Evolutionary conservation across 2,797 vertebrate species (phyloP).

Genomic region (Coreius guichenoti): DNA sequence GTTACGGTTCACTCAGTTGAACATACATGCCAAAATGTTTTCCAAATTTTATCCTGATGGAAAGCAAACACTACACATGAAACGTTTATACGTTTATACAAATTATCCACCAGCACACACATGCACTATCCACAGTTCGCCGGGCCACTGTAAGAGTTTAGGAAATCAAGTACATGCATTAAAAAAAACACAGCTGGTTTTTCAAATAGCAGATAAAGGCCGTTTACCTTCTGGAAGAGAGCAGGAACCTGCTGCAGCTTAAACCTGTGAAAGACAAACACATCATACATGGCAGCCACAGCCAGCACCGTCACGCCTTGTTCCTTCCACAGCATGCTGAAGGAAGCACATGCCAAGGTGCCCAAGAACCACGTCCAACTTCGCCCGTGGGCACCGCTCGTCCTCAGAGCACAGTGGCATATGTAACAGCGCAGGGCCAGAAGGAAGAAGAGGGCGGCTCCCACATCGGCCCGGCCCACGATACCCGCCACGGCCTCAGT

Average conservation of each 20-base stretch:
- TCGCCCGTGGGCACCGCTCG: constrained; percentile 39
- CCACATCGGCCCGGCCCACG: constrained; percentile 94
- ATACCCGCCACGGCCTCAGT: constrained; percentile 95
- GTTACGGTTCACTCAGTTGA: constrained; percentile 63
- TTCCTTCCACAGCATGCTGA: constrained; percentile 99
- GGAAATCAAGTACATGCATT: constrained; percentile 55
- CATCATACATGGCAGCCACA: constrained; percentile 89
- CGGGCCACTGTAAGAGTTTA: constrained; percentile 42
- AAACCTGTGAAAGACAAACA: constrained; percentile 91
- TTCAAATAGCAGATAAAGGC: background rate
- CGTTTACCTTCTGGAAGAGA: constrained; percentile 89
- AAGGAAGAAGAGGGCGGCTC: constrained; percentile 93
- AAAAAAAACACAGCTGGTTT: constrained; percentile 39
- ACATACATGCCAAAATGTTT: constrained; percentile 63
- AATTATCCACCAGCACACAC: constrained; percentile 32
- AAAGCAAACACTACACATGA: constrained; percentile 61
- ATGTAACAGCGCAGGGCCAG: constrained; percentile 92
- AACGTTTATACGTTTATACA: constrained; percentile 26
- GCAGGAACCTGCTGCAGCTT: constrained; percentile 86
- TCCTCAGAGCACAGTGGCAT: constrained; percentile 81
- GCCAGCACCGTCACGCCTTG: constrained; percentile 97
- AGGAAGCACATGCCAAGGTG: constrained; percentile 86
- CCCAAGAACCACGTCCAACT: constrained; percentile 89
- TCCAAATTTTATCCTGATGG: constrained; percentile 62
- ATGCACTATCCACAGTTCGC: constrained; percentile 47